A percentile compares a stretch with the other conserved stretches of the same genome.
These are phyloP conservation scores for Perithous albicinctus DNA, from an alignment of 2,888 invertebrate species.

Conservation along the genomic window DNA sequence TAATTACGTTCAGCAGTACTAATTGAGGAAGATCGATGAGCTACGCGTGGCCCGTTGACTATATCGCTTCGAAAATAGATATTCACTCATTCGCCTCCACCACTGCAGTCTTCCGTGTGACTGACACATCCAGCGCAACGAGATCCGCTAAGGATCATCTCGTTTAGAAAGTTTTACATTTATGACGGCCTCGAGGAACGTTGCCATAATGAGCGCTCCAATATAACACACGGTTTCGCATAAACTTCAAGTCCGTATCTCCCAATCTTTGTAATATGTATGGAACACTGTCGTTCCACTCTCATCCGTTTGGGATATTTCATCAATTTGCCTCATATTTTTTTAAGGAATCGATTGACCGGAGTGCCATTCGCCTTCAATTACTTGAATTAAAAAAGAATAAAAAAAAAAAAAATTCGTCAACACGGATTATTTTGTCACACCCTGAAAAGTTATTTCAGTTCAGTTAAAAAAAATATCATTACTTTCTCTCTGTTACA, in stretches of 20 bases:
- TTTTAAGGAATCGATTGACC: too few species aligned
- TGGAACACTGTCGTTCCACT: not conserved
- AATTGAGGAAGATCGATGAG: slow-evolving; percentile 73
- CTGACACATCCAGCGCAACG: slow-evolving; percentile 9
- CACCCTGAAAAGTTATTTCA: too few species aligned
- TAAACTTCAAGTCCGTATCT: not conserved
- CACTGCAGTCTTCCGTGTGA: not conserved
- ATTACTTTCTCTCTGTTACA: slow-evolving; percentile 81
- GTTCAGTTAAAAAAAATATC: not conserved
- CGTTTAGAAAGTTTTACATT: slow-evolving; percentile 26
- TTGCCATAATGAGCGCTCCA: not conserved
- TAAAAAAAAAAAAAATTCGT: too few species aligned
- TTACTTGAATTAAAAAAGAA: too few species aligned
- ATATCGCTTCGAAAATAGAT: slow-evolving; percentile 51
- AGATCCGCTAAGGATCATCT: slow-evolving; percentile 4
- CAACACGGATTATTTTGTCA: too few species aligned
- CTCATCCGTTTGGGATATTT: not conserved
- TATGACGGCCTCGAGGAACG: not conserved
- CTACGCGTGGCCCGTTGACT: slow-evolving; percentile 60
- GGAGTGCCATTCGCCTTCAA: too few species aligned
- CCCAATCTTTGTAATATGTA: not conserved
- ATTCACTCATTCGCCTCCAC: slow-evolving; percentile 44
- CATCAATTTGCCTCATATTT: not conserved
- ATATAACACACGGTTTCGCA: not conserved
- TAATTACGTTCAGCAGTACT: slow-evolving; percentile 71